Evolutionary conservation across 2,797 vertebrate species (phyloP).

Genomic region (Neosalanx taihuensis): DNA sequence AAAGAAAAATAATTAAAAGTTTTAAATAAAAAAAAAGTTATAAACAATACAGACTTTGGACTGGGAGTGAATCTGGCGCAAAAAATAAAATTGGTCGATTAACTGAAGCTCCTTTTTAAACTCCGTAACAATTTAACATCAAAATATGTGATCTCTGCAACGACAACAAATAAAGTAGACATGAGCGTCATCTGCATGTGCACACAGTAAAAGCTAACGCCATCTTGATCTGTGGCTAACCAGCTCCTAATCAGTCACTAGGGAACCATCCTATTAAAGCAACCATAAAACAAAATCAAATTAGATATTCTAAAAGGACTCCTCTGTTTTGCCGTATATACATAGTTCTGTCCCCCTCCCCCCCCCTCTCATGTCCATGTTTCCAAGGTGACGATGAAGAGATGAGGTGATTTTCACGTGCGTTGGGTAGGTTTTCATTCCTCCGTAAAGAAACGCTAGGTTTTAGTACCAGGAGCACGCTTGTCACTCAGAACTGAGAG

Average conservation of each 20-base stretch:
- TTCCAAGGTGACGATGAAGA: not conserved
- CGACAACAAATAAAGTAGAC: not conserved
- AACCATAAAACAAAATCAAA: constrained; percentile 1
- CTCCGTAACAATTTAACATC: not conserved
- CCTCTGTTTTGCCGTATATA: not conserved
- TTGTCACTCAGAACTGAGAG: constrained; percentile 9
- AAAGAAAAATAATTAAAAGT: constrained; percentile 29
- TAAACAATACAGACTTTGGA: constrained; percentile 2
- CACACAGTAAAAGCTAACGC: not conserved
- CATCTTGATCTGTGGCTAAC: not conserved
- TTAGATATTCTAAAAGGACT: not conserved
- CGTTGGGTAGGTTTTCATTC: not conserved
- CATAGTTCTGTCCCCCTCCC: not conserved
- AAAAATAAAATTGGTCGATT: constrained; percentile 1
- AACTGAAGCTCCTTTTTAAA: not conserved
- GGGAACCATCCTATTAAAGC: not conserved
- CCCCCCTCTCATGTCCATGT: not conserved
- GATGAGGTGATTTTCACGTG: not conserved
- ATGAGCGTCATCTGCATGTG: not conserved
- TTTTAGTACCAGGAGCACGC: not conserved
- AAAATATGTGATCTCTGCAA: not conserved
- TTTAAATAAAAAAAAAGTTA: constrained; percentile 25
- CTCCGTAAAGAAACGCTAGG: not conserved
- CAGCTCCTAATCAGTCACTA: not conserved
- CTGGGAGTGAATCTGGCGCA: not conserved